These are phyloP conservation scores for Keiferia lycopersicella DNA, from an alignment of 2,888 invertebrate genomes.

Conservation along the genomic window DNA sequence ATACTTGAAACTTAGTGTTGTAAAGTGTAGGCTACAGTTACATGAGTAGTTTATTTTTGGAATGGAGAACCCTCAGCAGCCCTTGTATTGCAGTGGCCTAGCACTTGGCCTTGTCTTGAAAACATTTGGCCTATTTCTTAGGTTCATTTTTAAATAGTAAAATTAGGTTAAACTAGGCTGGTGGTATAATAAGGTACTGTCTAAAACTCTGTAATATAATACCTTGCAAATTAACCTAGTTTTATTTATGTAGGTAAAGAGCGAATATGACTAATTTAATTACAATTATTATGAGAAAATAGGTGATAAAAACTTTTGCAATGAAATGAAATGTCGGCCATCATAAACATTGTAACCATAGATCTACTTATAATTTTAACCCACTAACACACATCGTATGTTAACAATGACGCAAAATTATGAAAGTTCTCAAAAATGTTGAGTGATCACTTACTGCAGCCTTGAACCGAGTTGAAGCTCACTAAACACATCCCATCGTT, in stretches of 20 bases:
- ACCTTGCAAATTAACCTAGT: too few relatives aligned
- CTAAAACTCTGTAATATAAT: too few relatives aligned
- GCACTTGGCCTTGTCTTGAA: background rate
- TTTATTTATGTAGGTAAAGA: background rate
- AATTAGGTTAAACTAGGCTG: too few relatives aligned
- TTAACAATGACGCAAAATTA: constrained; percentile 11
- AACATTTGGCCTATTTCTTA: too few relatives aligned
- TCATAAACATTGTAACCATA: too few relatives aligned
- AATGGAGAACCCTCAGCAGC: background rate
- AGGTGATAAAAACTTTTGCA: background rate
- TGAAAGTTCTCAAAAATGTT: constrained; percentile 24
- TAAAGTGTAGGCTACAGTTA: too few relatives aligned
- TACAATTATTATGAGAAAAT: background rate
- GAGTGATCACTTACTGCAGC: background rate
- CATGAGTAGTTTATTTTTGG: too few relatives aligned
- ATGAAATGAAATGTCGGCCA: constrained; percentile 5
- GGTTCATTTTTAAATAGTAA: too few relatives aligned
- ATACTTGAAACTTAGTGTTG: too few relatives aligned
- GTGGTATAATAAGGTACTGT: too few relatives aligned
- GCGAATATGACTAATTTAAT: background rate
- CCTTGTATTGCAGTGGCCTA: background rate
- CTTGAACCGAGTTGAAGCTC: constrained; percentile 24
- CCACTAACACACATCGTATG: constrained; percentile 24
- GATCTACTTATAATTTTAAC: too few relatives aligned
- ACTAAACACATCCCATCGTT: background rate